Evolutionary conservation across 2,113 vertebrate species (phyloP).

Genomic region (Saccopteryx leptura): DNA sequence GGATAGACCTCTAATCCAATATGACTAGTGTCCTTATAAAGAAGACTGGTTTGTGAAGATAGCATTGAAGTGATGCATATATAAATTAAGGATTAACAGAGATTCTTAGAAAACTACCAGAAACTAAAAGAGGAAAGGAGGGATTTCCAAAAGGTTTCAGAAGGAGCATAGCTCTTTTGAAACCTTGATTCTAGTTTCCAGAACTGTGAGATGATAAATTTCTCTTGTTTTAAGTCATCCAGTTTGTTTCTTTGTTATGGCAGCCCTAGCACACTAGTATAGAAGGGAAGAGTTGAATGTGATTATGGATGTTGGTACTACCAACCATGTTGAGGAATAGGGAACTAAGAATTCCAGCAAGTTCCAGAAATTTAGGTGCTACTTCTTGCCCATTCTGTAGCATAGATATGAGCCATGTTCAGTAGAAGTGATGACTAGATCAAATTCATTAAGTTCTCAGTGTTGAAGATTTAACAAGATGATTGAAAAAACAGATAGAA

Average conservation of each 20-base stretch:
- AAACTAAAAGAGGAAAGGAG: neutral
- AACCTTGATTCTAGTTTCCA: neutral
- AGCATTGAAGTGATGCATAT: neutral
- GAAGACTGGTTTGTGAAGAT: neutral
- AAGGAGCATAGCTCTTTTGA: neutral
- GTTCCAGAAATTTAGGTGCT: neutral
- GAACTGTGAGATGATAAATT: neutral
- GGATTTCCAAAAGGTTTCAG: neutral
- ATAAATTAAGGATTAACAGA: neutral
- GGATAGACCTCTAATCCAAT: neutral
- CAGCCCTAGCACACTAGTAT: neutral
- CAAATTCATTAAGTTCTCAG: neutral
- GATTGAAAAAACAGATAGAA: neutral
- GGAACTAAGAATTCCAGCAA: neutral
- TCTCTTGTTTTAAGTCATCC: neutral
- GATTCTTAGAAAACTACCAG: neutral
- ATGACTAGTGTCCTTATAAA: neutral
- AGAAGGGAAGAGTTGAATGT: neutral
- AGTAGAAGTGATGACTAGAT: neutral
- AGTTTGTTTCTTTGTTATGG: neutral
- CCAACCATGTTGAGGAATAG: slow-evolving; percentile 2
- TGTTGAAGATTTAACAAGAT: neutral
- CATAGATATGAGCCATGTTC: neutral
- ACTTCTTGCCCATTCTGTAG: neutral
- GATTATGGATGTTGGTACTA: neutral